Evolutionary conservation across 2,888 invertebrate genomes (phyloP).

Genomic region (Willowsia nigromaculata): DNA sequence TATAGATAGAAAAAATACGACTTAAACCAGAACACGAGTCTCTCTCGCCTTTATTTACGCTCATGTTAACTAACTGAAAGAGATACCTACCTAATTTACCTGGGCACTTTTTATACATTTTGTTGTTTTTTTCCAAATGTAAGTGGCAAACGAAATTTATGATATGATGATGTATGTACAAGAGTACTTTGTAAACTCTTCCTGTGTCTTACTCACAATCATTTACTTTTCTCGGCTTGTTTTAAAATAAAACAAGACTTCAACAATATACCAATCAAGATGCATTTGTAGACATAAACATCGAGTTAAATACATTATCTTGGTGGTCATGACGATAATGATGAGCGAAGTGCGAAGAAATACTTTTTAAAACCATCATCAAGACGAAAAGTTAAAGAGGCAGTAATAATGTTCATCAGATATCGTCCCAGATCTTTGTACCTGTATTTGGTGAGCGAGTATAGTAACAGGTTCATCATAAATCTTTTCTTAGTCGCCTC

Average conservation of each 20-base stretch:
- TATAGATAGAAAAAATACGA: not conserved
- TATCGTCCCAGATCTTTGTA: not conserved
- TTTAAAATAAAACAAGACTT: slow-evolving; percentile 58
- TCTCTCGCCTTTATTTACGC: not conserved
- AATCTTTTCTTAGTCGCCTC: slow-evolving; percentile 61
- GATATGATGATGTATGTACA: slow-evolving; percentile 34
- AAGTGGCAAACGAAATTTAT: slow-evolving; percentile 43
- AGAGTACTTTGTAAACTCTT: not conserved
- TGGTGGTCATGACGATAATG: not conserved
- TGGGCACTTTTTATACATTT: not conserved
- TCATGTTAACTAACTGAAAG: not conserved
- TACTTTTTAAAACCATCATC: not conserved
- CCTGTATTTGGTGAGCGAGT: not conserved
- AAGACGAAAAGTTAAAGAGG: slow-evolving; percentile 4
- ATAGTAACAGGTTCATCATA: slow-evolving; percentile 56
- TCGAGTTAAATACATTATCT: slow-evolving; percentile 40
- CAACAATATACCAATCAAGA: slow-evolving; percentile 43
- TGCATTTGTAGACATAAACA: slow-evolving; percentile 30
- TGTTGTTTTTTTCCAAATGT: not conserved
- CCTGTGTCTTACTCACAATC: not conserved
- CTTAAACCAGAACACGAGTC: slow-evolving; percentile 1
- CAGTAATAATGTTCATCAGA: slow-evolving; percentile 29
- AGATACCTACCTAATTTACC: not conserved
- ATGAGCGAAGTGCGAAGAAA: not conserved
- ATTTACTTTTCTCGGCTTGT: not conserved